Base-by-base conservation (phyloP, 2,797 vertebrate species). In the Simalia tracyae region DNA sequence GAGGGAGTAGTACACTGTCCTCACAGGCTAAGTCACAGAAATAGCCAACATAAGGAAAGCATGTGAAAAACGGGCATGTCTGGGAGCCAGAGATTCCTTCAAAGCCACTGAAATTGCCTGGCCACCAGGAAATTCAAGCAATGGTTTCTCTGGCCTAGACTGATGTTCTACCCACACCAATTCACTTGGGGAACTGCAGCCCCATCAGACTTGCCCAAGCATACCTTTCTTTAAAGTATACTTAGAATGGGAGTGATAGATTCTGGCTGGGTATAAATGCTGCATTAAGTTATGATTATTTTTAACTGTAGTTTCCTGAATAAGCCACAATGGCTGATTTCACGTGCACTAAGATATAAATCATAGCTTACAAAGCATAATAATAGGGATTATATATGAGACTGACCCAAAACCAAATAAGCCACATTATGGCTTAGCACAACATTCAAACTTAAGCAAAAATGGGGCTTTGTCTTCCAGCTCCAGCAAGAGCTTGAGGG, bases 1-100 rank as follows among this genome's bases (percentile, higher is more conserved):
- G 87, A 64, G 0, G 17, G 93, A 95, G 94, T 92, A 95, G 94
- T 92, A 84, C 0, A 68, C 86, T 91, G 94, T 94, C 94, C 95
- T 95, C 0, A 0, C 93, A 91, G 28, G 22, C 61, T 76, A 90
- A 14, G 90, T 89, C 92, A 94, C 86, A 81, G 94, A 94, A 94
- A 93, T 5, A 31, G 93, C 94, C 88, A 93, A 92, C 92, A 46
- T 66, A 93, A 28, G 88, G 91, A 93, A 42, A 94, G 90, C 92
- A 5, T 93, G 84, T 92, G 57, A 94, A 89, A 90, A 90, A 56
- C 87, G 92, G 93, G 95, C 92, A 84, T 87, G 64, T 72, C 94
- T 89, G 90, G 64, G 92, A 91, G 42, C 66, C 94, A 92, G 59
- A 63, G 84, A 14, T 92, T 93, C 89, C 24, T 88, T 84, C 10